Conservation (phyloP, 2,888 invertebrate genomes). For the Sthenelais limicola region DNA sequence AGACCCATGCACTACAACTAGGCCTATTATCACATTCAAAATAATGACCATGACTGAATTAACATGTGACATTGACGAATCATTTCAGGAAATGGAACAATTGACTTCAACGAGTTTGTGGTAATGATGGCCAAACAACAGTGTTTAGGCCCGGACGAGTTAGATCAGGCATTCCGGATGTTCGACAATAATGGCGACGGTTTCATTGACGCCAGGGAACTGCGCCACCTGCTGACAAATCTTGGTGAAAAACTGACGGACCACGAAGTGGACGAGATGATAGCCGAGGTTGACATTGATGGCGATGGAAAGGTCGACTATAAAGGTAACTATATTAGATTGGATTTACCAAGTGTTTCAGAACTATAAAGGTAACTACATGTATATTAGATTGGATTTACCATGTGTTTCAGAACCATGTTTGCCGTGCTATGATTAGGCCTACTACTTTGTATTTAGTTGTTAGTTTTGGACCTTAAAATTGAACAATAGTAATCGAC, state of each 20-base stretch:
- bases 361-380: too few species aligned
- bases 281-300: constrained; percentile 51
- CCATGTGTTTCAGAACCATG: too few species aligned
- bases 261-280: constrained; percentile 53
- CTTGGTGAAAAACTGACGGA: constrained; percentile 51
- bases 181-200: constrained; percentile 50
- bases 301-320: constrained; percentile 53
- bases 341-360: too few species aligned
- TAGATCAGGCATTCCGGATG: constrained; percentile 48
- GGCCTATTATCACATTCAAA: too few species aligned
- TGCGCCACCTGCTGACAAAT: constrained; percentile 51
- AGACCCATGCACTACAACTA: too few species aligned
- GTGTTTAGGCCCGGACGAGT: constrained; percentile 49
- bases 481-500: too few species aligned
- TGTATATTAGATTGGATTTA: too few species aligned
- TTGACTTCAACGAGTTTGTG: constrained; percentile 54
- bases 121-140: constrained; percentile 53
- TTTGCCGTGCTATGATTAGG: too few species aligned
- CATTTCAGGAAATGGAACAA: constrained; percentile 53
- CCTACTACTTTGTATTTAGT: too few species aligned
- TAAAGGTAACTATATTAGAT: constrained; percentile 42
- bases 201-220: constrained; percentile 48
- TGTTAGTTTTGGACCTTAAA: too few species aligned
- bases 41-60: too few species aligned
- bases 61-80: too few species aligned